A percentile compares a stretch with the other conserved stretches of the same genome.
Conservation (phyloP, 2,888 invertebrate species). For the Hypselothyrea guttata region DNA sequence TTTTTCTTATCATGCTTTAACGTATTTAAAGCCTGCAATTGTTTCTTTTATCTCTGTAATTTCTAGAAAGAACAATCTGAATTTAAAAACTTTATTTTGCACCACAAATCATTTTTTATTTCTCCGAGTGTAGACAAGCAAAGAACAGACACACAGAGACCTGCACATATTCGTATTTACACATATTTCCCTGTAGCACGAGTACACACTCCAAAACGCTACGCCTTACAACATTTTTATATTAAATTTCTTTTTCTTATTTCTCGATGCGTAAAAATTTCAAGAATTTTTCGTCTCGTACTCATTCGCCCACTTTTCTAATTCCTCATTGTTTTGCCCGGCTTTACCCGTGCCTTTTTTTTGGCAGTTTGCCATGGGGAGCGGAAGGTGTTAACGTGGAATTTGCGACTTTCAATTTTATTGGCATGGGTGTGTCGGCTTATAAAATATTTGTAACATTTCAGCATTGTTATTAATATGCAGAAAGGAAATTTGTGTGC, state of each 20-base stretch:
- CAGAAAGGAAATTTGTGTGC: slow-evolving; percentile 8
- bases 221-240: slow-evolving; percentile 56
- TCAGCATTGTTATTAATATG: slow-evolving; percentile 15
- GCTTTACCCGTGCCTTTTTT: no score
- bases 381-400: slow-evolving; percentile 44
- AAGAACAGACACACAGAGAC: slow-evolving; percentile 35
- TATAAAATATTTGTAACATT: slow-evolving; percentile 4
- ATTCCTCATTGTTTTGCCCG: neutral
- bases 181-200: slow-evolving; percentile 39
- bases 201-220: slow-evolving; percentile 30
- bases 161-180: slow-evolving; percentile 30
- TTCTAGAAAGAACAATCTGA: no score
- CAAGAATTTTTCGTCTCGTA: slow-evolving; percentile 36
- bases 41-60: no score
- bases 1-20: no score
- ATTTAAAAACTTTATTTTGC: no score
- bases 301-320: slow-evolving; percentile 19
- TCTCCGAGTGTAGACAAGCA: slow-evolving; percentile 46
- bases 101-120: no score
- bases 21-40: no score
- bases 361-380: no score
- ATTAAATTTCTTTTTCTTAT: slow-evolving; percentile 54
- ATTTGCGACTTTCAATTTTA: slow-evolving; percentile 21
- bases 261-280: slow-evolving; percentile 50
- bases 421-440: slow-evolving; percentile 14